These are phyloP conservation scores for Coryphaenoides rupestris DNA, from an alignment of 2,113 vertebrate genomes.

Conservation along the genomic window DNA sequence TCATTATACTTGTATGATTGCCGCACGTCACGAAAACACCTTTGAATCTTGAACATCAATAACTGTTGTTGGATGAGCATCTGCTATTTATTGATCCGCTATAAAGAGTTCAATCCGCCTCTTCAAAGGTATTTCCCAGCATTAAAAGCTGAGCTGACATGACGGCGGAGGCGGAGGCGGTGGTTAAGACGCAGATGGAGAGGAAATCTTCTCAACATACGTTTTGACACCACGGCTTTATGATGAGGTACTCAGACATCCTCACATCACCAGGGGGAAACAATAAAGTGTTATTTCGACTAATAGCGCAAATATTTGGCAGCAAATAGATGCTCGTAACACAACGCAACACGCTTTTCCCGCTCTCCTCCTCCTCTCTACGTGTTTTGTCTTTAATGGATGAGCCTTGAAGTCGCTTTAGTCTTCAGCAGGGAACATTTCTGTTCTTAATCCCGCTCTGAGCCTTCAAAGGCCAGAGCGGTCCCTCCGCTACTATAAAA, in stretches of 20 bases:
- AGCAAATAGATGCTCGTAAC: slow-evolving; percentile 36
- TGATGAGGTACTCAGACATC: slow-evolving; percentile 40
- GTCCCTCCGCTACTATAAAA: slow-evolving; percentile 39
- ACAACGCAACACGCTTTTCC: slow-evolving; percentile 2
- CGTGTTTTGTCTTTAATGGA: slow-evolving; percentile 32
- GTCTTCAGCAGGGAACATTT: slow-evolving; percentile 28
- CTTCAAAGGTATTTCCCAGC: too few species aligned
- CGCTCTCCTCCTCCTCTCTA: background rate
- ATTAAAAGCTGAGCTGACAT: background rate
- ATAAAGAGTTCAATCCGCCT: too few species aligned
- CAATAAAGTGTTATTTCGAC: slow-evolving; percentile 46
- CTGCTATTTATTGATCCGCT: too few species aligned
- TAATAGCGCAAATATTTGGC: slow-evolving; percentile 52
- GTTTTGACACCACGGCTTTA: slow-evolving; percentile 29
- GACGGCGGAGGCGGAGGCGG: background rate
- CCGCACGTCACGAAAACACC: too few species aligned
- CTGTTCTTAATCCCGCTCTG: slow-evolving; percentile 39
- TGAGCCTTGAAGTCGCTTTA: slow-evolving; percentile 15
- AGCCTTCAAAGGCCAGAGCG: slow-evolving; percentile 41
- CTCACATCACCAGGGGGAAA: slow-evolving; percentile 45
- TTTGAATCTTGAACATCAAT: too few species aligned
- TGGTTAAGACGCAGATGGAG: background rate
- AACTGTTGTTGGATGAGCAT: too few species aligned
- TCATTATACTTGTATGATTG: too few species aligned
- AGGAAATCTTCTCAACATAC: background rate